phyloP scores from a whole-genome alignment of 2,113 vertebrate genomes.

The Ancistrus triradiatus region DNA sequence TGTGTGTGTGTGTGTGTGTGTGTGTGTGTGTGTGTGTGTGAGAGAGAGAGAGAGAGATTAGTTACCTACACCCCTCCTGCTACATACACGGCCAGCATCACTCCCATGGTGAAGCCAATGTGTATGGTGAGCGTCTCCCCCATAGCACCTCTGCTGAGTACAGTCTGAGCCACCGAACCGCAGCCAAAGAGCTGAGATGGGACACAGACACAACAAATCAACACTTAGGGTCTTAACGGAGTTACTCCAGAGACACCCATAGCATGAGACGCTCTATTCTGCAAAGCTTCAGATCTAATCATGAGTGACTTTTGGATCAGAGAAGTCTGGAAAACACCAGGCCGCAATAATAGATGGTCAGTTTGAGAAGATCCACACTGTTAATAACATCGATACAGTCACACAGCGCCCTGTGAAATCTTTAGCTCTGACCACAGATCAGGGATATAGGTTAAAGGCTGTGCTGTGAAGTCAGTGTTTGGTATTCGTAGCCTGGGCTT shows the following conservation, averaged over 20 bases:
- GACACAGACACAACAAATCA: constrained; percentile 29
- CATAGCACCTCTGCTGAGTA: constrained; percentile 76
- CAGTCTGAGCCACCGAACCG: constrained; percentile 81
- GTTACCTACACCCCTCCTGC: constrained; percentile 88
- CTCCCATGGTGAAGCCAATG: constrained; percentile 82
- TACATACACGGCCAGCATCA: constrained; percentile 83
- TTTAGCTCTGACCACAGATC: no score
- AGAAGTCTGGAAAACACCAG: not conserved
- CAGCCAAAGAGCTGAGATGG: constrained; percentile 84
- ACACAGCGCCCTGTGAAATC: no score
- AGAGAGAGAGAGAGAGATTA: no score
- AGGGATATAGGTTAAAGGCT: no score
- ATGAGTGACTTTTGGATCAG: not conserved
- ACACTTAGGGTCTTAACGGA: not conserved
- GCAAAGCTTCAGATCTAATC: constrained; percentile 32
- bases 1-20: no score
- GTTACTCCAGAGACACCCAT: not conserved
- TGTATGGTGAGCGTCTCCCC: constrained; percentile 76
- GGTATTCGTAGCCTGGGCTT: no score
- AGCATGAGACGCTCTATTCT: constrained; percentile 13
- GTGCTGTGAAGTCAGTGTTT: no score
- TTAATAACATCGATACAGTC: no score
- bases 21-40: no score
- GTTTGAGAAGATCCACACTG: no score
- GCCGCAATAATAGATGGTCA: constrained; percentile 7